These are phyloP conservation scores for Drosophila falleni DNA, from an alignment of 2,888 invertebrate genomes.

Conservation along the genomic window DNA sequence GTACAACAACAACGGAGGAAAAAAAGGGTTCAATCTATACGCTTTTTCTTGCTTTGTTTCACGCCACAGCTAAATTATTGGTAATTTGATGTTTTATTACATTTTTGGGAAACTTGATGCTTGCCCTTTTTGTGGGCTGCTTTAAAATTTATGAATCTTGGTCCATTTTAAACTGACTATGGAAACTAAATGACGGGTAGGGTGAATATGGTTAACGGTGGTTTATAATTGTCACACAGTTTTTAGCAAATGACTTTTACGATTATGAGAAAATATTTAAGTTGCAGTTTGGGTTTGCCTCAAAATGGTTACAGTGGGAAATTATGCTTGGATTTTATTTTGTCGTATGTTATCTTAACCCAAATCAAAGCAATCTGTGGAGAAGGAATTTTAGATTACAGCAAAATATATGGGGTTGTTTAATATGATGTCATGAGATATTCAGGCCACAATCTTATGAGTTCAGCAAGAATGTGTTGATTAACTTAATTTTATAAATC, in stretches of 20 bases:
- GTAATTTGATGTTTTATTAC: constrained; percentile 76
- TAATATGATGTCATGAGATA: background rate
- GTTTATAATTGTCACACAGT: constrained; percentile 60
- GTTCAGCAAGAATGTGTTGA: too few relatives aligned
- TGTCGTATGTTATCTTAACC: background rate
- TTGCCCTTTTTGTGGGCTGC: constrained; percentile 39
- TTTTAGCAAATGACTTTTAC: constrained; percentile 48
- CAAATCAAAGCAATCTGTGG: background rate
- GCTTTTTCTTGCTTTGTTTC: constrained; percentile 6
- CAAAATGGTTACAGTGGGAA: constrained; percentile 14
- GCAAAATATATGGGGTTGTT: background rate
- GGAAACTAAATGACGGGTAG: constrained; percentile 31
- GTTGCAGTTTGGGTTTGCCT: constrained; percentile 20
- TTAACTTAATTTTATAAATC: too few relatives aligned
- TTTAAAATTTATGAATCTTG: constrained; percentile 68
- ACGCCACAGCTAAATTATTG: constrained; percentile 56
- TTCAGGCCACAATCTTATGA: background rate
- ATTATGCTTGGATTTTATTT: background rate
- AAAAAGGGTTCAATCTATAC: constrained; percentile 56
- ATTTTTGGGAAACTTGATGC: constrained; percentile 55
- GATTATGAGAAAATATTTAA: constrained; percentile 52
- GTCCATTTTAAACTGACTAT: too few relatives aligned
- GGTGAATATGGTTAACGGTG: constrained; percentile 26
- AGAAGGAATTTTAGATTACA: background rate
- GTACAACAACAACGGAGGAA: constrained; percentile 8